Evolutionary conservation across 2,888 invertebrate species (phyloP), one percentile per base, ranked within the genome.

Genomic region (Schizaphis graminum): DNA sequence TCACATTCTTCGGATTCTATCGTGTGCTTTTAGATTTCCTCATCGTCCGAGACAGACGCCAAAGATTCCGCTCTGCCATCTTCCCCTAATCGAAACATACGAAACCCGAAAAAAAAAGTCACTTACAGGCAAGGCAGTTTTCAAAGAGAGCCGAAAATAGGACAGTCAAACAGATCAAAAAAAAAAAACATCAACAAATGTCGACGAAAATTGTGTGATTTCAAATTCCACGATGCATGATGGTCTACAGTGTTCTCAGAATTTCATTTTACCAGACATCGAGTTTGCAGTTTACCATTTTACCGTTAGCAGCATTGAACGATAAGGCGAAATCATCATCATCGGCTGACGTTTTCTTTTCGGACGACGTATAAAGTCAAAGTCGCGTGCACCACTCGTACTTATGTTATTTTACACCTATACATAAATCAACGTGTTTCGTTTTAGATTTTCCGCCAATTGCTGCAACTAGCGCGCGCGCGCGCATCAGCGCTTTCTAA

Each of bases 131-230:
- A 11, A 24, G 47, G 13, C 57, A n/a, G 61, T 67, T 87, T 61
- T 88, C 92, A 92, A 92, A 92, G 92, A 67, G 67, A 88, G 67
- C 92, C 92, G 92, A 92, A 92, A 92, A 67, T 47, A 41, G 49
- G 67, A 92, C 92, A 85, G 41, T 26, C 8, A 11, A 13, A 49
- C 35, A 35, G 41, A 13, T 57, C 2, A n/a, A 87, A 67, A 67
- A 87, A 92, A 92, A 87, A 92, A 92, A 61, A 61, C 5, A 26
- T n/a, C 67, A 7, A 61, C 49, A 77, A 77, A 77, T 35, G n/a
- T 57, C 21, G 10, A 86, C 85, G 10, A 44, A 77, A 87, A 91
- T 91, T 47, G 35, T 57, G 44, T 24, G 44, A 87, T 92, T 92
- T 92, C 67, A 21, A 92, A 92, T 92, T 92, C 92, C 92, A 44